Evolutionary conservation across 2,888 invertebrate genomes (phyloP), one percentile per base, ranked within the genome.

Genomic region (Maniola hyperantus): DNA sequence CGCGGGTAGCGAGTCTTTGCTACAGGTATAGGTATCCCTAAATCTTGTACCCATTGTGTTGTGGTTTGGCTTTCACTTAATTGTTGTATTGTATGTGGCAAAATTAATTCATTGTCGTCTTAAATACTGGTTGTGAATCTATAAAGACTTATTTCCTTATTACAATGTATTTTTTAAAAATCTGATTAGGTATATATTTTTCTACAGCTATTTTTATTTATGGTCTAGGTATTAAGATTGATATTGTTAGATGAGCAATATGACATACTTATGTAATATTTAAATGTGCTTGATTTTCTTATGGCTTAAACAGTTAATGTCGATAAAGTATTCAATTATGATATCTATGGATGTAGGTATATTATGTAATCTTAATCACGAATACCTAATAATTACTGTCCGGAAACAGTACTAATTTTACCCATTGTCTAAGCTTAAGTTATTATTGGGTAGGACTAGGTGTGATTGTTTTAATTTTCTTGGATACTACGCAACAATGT

Each of bases 121-220:
- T 15, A 11, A 36, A 61, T 39, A 57, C 64, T 65, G 67, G 69
- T 67, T 69, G 69, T 67, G 69, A 69, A 51, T 69, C n/a, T 67
- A 11, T 34, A 18, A 62, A 59, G 59, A 64, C 64, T 66, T 34
- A 60, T 55, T 65, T 58, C 60, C 55, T 68, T 57, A 39, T 6
- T 42, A 18, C 42, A 42, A 42, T 57, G 39, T 57, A 57, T 57
- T 18, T 57, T 57, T 57, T 42, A 18, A 20, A n/a, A 57, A 42
- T 57, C 18, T 42, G 42, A 42, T 57, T 20, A 42, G 39, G 20
- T 57, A 57, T 63, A 34, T 64, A 57, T 34, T 64, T 64, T 57
- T 46, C 26, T 57, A 64, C 13, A 39, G 48, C 50, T 57, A 4
- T 39, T 18, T 50, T 55, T 50, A 50, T 18, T 55, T 63, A 34